A percentile compares a stretch with the other conserved stretches of the same genome.
Evolutionary conservation across 1,140 invertebrate species (phyloP).

Genomic region (Drosophila murphyi): DNA sequence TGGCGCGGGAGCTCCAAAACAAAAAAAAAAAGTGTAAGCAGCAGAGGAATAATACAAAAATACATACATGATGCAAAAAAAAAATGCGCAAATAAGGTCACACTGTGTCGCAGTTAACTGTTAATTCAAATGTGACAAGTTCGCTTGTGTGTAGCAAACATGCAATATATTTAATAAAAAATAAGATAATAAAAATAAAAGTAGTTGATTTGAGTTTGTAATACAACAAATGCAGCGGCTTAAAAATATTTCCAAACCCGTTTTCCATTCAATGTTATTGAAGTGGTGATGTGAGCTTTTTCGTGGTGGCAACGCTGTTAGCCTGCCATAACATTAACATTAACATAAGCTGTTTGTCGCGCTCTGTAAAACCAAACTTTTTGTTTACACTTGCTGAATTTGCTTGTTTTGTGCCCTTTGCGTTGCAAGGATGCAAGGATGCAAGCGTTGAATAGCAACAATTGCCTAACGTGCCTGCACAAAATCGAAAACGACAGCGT

Average conservation of each 20-base stretch:
- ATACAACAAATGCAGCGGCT: too few species aligned
- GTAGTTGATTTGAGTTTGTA: background rate
- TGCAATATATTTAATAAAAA: too few species aligned
- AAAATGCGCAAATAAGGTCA: background rate
- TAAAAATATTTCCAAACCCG: background rate
- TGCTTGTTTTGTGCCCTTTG: background rate
- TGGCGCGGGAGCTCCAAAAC: slow-evolving; percentile 34
- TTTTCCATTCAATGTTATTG: background rate
- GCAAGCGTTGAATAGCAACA: slow-evolving; percentile 8
- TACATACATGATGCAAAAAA: background rate
- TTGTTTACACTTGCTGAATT: slow-evolving; percentile 16
- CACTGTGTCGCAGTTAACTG: background rate
- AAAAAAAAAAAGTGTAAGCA: background rate
- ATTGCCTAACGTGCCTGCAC: slow-evolving; percentile 64
- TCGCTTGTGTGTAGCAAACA: background rate
- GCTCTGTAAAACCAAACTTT: background rate
- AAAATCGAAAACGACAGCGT: slow-evolving; percentile 31
- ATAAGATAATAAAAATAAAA: too few species aligned
- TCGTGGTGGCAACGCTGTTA: slow-evolving; percentile 9
- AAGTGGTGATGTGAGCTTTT: background rate
- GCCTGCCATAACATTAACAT: background rate
- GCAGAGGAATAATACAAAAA: background rate
- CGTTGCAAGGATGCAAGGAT: slow-evolving; percentile 4
- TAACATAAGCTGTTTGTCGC: background rate
- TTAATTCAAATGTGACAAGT: background rate